Percentiles rank a stretch among this genome's conserved stretches.
Evolutionary conservation across 2,888 invertebrate genomes (phyloP).

Genomic region (Andrena haemorrhoa): DNA sequence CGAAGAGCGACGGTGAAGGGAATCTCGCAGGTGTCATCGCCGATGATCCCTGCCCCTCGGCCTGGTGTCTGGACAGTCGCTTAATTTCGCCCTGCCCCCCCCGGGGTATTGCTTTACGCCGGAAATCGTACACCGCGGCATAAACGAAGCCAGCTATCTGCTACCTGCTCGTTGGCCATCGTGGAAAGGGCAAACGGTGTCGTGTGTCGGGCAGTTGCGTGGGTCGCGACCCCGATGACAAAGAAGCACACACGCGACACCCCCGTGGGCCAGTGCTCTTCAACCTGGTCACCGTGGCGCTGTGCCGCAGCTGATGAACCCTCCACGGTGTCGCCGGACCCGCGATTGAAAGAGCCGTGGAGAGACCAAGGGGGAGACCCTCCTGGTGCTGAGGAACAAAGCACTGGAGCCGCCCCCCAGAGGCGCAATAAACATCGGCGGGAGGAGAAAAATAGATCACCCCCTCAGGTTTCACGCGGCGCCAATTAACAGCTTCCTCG

Average conservation of each 20-base stretch:
- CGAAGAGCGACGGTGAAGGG: constrained; percentile 14
- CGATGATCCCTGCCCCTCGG: constrained; percentile 7
- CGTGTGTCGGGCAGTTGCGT: constrained; percentile 60
- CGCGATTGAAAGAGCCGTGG: too few species aligned
- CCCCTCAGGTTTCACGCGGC: not conserved
- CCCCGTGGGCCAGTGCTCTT: constrained; percentile 1
- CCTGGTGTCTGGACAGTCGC: constrained; percentile 52
- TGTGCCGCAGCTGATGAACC: too few species aligned
- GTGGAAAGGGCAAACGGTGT: constrained; percentile 73
- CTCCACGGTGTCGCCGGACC: too few species aligned
- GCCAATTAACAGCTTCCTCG: constrained; percentile 7
- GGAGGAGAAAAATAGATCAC: not conserved
- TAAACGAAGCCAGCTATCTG: constrained; percentile 68
- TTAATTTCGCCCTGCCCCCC: constrained; percentile 66
- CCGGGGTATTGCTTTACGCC: constrained; percentile 72
- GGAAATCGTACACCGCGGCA: constrained; percentile 69
- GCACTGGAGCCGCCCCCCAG: not conserved
- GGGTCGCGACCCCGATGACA: constrained; percentile 57
- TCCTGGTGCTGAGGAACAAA: not conserved
- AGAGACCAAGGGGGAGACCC: not conserved
- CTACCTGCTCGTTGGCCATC: constrained; percentile 29
- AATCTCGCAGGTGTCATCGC: constrained; percentile 63
- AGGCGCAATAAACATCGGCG: not conserved
- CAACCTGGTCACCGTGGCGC: not conserved
- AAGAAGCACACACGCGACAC: constrained; percentile 17